These are phyloP conservation scores for Luscinia luscinia DNA, from an alignment of 2,797 vertebrate species.

Conservation along the genomic window DNA sequence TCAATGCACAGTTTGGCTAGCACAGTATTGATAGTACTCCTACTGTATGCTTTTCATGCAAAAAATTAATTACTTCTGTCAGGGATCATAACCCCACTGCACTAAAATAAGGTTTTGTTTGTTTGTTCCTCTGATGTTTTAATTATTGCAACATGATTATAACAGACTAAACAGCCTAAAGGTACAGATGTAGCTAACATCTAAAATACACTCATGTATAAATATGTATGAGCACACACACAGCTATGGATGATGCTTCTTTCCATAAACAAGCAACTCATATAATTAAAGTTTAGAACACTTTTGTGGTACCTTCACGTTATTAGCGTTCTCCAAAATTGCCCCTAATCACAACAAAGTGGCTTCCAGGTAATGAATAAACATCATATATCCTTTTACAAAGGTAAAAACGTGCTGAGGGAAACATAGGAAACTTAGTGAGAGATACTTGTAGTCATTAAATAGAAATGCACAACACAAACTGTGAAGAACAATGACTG, in stretches of 20 bases:
- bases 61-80: background rate
- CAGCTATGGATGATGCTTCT: background rate
- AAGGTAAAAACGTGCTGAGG: background rate
- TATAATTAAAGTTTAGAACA: constrained; percentile 7
- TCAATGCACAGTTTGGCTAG: background rate
- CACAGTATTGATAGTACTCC: background rate
- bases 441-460: background rate
- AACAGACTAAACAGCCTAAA: constrained; percentile 49
- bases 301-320: background rate
- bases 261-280: background rate
- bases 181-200: constrained; percentile 13
- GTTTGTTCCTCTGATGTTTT: constrained; percentile 62
- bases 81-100: constrained; percentile 22
- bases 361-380: background rate
- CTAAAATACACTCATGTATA: background rate
- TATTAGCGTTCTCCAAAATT: background rate
- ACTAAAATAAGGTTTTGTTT: constrained; percentile 33
- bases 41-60: background rate
- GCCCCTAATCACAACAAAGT: background rate
- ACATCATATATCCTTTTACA: background rate
- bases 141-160: constrained; percentile 63
- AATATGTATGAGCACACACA: constrained; percentile 19
- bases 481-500: background rate
- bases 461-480: background rate
- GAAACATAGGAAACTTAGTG: background rate